Conservation (phyloP, 1,140 invertebrate genomes). For the Cyrtorhinus lividipennis region DNA sequence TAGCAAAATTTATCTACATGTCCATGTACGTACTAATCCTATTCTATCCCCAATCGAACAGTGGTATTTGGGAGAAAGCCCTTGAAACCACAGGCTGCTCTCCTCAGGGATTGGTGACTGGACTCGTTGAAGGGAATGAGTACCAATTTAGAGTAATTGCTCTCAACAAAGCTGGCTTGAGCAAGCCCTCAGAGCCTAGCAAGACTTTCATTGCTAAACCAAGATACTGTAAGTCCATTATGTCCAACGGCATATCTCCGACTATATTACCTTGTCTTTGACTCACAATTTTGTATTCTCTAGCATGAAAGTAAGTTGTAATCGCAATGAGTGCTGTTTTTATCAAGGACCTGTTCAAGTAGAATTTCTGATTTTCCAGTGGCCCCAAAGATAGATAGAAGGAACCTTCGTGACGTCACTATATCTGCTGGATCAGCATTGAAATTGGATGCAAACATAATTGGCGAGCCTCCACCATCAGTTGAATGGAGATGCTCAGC, state of each 20-base stretch:
- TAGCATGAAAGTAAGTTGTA: no score
- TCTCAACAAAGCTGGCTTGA: constrained; percentile 85
- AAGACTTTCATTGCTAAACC: constrained; percentile 86
- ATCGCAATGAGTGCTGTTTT: no score
- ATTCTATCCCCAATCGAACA: no score
- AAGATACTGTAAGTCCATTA: constrained; percentile 59
- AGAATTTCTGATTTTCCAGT: no score
- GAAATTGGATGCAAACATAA: constrained; percentile 82
- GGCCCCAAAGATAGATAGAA: constrained; percentile 88
- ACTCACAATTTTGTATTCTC: no score
- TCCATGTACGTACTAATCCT: no score
- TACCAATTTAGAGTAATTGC: constrained; percentile 98
- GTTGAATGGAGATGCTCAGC: constrained; percentile 65
- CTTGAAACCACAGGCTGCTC: constrained; percentile 57
- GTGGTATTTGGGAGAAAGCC: constrained; percentile 80
- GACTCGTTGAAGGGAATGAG: constrained; percentile 89
- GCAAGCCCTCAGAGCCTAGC: constrained; percentile 72
- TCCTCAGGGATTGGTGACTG: constrained; percentile 60
- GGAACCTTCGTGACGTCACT: constrained; percentile 73
- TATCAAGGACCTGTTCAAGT: no score
- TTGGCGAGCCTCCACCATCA: constrained; percentile 79
- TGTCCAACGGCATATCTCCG: no score
- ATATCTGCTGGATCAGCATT: constrained; percentile 80
- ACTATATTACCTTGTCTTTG: no score
- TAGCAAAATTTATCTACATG: no score